Base-by-base conservation (phyloP, 2,113 vertebrate genomes). In the Zapus hudsonius region DNA sequence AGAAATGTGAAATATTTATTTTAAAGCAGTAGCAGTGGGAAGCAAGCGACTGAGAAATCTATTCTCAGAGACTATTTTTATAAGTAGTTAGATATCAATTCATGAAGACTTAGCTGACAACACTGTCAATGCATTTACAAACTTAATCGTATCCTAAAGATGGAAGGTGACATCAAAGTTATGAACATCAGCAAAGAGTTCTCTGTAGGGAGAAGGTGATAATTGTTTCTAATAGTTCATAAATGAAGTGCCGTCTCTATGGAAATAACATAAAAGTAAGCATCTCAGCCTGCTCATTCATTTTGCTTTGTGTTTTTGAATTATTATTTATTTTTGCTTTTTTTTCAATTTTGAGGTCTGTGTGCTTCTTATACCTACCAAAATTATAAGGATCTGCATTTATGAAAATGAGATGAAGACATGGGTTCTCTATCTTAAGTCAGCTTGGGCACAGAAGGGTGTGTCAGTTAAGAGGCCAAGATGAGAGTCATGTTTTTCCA, bases 131-230 rank as follows among this genome's bases (percentile, higher is more conserved):
- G 2, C 4, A 1, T 52, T 91, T 7, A 75, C 74, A 87, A 90
- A 55, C 23, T 82, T 40, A 79, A 61, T 75, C 87, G 44, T 78
- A 63, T 89, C 19, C 84, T 59, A 84, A 81, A 96, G 81, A 80
- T 52, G 82, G 40, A 93, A 20, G 55, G 84, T 63, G 87, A 7
- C 38, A 92, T 88, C 75, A 89, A 90, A 89, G 67, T 92, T 84
- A 59, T 74, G 63, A 42, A 16, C 12, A 52, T 52, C 19, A 52
- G 61, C 36, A 27, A 31, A 83, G 20, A 36, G 31, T 88, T 92
- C 31, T 80, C 59, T 91, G 91, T 86, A 90, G 36, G 33, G 38
- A 80, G 31, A 91, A 87, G 74, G 93, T 95, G 87, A 92, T 95
- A 76, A 89, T 92, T 91, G 76, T 90, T 96, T 94, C 47, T 76